These are phyloP conservation scores for Prunella strophiata DNA, from an alignment of 2,797 vertebrate species.

Conservation along the genomic window DNA sequence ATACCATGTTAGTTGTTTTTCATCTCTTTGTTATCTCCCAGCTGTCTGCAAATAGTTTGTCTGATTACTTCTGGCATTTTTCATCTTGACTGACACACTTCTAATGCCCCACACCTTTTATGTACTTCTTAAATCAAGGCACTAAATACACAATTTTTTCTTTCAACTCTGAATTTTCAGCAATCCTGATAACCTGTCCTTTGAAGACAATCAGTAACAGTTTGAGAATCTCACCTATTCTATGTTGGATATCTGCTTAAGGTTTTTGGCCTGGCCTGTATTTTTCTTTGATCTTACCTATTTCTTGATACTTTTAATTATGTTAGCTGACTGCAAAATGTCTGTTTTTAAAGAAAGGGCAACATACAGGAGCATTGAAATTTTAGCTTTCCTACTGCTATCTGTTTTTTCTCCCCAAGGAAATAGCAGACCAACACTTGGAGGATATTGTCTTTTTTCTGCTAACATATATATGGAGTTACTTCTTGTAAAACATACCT, in stretches of 20 bases:
- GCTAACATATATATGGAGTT: rapidly evolving
- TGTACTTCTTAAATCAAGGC: background rate
- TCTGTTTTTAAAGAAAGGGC: background rate
- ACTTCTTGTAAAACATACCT: background rate
- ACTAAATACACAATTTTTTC: background rate
- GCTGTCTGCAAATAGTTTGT: background rate
- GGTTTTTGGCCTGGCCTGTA: background rate
- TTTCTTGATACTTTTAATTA: background rate
- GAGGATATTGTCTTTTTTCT: background rate
- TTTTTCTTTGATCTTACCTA: background rate
- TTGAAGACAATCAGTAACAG: background rate
- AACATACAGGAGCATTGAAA: background rate
- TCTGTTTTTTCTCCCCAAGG: background rate
- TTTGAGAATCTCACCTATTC: background rate
- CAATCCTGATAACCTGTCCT: background rate
- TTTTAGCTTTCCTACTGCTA: background rate
- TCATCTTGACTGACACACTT: rapidly evolving
- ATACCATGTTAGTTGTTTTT: background rate
- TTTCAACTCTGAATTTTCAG: background rate
- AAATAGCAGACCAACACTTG: background rate
- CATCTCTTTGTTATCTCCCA: background rate
- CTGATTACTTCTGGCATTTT: background rate
- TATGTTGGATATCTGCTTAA: background rate
- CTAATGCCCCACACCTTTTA: background rate
- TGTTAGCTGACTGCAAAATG: background rate